Base-by-base conservation (phyloP, 1,140 invertebrate species). In the Mercenaria mercenaria region DNA sequence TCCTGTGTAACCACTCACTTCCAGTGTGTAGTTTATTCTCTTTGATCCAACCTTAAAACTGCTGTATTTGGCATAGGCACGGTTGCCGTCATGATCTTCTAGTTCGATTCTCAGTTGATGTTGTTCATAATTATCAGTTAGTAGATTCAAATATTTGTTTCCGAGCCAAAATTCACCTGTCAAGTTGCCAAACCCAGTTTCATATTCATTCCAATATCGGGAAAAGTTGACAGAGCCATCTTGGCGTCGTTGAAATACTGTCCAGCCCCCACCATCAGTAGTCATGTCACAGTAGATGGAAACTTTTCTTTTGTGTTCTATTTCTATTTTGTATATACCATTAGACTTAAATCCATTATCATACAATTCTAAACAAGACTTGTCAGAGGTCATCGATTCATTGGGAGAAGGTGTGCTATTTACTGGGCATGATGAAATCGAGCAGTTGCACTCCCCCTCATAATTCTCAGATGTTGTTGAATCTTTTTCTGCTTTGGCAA, bases 171-270 rank as follows among this genome's bases (percentile, higher is more conserved):
- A 97, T 84, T 97, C 97, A 0, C 74, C 83, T 15, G 95, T 64
- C 20, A 97, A 86, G 90, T 96, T 93, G 2, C 97, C 97, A 90
- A 97, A 97, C 26, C 97, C 97, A n/a, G 94, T 82, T 77, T 96
- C 96, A 92, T 97, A 97, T 93, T 99, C 98, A 29, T 97, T 97
- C 98, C 98, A 99, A 94, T 98, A 98, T 13, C 98, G 96, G 94
- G 98, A 98, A 96, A 99, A 99, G 95, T 98, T 99, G 4, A 93
- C 88, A 8, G 89, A 97, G 20, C 98, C 98, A 93, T 98, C 98
- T 91, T 97, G 97, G 8, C 98, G 97, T 10, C 97, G 97, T 91
- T 98, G 98, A 8, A 99, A 96, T 0, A 98, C 97, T 6, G 98
- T 98, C 97, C 98, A 98, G 0, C 98, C 97, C 13, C 98, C 98